These are phyloP conservation scores for Clanis bilineata DNA, from an alignment of 2,888 invertebrate species.

Conservation along the genomic window DNA sequence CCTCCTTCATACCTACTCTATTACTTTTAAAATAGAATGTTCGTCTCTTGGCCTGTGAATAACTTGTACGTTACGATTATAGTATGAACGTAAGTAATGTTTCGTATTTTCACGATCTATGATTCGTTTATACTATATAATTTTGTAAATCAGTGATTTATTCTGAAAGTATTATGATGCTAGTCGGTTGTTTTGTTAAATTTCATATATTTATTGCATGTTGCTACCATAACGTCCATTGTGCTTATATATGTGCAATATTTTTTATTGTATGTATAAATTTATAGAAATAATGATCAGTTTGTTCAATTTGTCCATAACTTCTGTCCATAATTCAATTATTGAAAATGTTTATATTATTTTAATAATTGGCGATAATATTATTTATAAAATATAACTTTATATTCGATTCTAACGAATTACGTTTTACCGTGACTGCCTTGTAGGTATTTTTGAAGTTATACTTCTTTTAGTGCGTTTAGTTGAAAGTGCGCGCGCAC, in stretches of 20 bases:
- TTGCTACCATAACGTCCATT: constrained; percentile 55
- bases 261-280: background rate
- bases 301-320: background rate
- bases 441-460: no score
- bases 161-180: constrained; percentile 72
- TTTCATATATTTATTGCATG: constrained; percentile 26
- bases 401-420: no score
- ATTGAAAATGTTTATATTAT: background rate
- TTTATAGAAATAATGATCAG: constrained; percentile 4
- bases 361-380: no score
- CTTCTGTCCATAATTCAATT: background rate
- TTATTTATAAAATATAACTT: no score
- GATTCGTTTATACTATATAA: constrained; percentile 32
- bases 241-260: constrained; percentile 39
- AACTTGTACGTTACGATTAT: constrained; percentile 32
- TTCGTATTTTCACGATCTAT: constrained; percentile 23
- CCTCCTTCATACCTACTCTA: constrained; percentile 25
- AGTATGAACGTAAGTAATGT: constrained; percentile 19
- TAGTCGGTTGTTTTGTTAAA: constrained; percentile 60
- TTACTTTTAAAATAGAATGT: constrained; percentile 67
- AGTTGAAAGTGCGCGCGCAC: no score
- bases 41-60: constrained; percentile 66
- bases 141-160: constrained; percentile 39
- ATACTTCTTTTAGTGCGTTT: no score
- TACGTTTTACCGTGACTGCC: no score